phyloP scores from a whole-genome alignment of 2,797 vertebrate species.

The Eulemur coronatus region DNA sequence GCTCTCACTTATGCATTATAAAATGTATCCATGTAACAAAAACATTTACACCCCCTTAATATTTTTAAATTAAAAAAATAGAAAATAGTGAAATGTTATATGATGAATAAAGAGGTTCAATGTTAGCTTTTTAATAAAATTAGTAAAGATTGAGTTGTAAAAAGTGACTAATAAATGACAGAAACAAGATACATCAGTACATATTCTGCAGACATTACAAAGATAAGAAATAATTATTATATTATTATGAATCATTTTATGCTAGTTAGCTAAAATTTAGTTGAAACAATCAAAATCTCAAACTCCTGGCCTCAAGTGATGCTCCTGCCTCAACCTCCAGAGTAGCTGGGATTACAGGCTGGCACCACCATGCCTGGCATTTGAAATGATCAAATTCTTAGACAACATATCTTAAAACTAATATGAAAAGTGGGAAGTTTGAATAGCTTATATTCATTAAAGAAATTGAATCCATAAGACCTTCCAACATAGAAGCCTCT shows the following conservation, averaged over 20 bases:
- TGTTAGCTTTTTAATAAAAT: not conserved
- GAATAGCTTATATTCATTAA: not conserved
- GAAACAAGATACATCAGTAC: not conserved
- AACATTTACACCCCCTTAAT: too few relatives aligned
- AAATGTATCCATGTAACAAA: too few relatives aligned
- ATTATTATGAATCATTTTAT: not conserved
- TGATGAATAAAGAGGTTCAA: not conserved
- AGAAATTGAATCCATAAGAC: not conserved
- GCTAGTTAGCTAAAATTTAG: not conserved
- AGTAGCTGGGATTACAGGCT: too few relatives aligned
- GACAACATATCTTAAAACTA: not conserved
- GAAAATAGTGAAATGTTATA: not conserved
- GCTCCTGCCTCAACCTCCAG: too few relatives aligned
- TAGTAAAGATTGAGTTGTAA: not conserved
- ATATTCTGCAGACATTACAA: not conserved
- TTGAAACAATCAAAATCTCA: not conserved
- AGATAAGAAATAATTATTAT: not conserved
- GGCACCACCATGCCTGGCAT: too few relatives aligned
- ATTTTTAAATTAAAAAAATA: too few relatives aligned
- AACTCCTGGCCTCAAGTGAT: too few relatives aligned
- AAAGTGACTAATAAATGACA: not conserved
- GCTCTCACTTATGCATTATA: too few relatives aligned
- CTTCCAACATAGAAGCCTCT: not conserved
- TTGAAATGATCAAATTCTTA: not conserved
- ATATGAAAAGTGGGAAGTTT: not conserved